Evolutionary conservation across 1,140 invertebrate genomes (phyloP).

Genomic region (Dendroctonus ponderosae): DNA sequence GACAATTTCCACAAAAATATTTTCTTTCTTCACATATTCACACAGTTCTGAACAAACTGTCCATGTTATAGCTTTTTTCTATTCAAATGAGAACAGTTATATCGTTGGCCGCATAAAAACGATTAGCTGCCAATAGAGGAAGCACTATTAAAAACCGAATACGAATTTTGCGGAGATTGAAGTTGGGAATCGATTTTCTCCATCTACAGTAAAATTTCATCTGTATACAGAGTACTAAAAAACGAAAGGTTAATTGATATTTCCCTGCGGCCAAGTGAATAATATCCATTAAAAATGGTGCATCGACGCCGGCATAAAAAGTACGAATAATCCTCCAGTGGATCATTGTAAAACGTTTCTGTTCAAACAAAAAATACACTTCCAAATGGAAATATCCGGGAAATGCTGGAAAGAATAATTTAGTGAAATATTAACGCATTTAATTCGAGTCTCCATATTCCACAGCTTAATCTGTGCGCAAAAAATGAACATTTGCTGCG

Average conservation of each 20-base stretch:
- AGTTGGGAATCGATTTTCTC: too few relatives aligned
- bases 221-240: too few relatives aligned
- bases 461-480: constrained; percentile 3
- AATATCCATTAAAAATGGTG: constrained; percentile 2
- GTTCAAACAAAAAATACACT: neutral
- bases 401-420: constrained; percentile 12
- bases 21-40: too few relatives aligned
- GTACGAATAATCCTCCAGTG: constrained; percentile 2
- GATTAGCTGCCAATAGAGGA: too few relatives aligned
- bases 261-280: constrained; percentile 1
- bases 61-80: too few relatives aligned
- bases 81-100: too few relatives aligned
- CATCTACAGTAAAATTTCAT: too few relatives aligned
- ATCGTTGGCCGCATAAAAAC: too few relatives aligned
- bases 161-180: too few relatives aligned
- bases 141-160: too few relatives aligned
- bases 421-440: constrained; percentile 14
- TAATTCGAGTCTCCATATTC: constrained; percentile 8
- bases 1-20: too few relatives aligned
- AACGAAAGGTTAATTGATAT: neutral
- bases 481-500: constrained; percentile 1
- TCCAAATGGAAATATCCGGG: constrained; percentile 5
- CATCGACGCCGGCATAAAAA: neutral
- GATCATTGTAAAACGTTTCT: constrained; percentile 2
- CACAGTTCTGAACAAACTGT: too few relatives aligned